These are phyloP conservation scores for Drosophila rubida DNA, from an alignment of 2,888 invertebrate species.

Conservation along the genomic window DNA sequence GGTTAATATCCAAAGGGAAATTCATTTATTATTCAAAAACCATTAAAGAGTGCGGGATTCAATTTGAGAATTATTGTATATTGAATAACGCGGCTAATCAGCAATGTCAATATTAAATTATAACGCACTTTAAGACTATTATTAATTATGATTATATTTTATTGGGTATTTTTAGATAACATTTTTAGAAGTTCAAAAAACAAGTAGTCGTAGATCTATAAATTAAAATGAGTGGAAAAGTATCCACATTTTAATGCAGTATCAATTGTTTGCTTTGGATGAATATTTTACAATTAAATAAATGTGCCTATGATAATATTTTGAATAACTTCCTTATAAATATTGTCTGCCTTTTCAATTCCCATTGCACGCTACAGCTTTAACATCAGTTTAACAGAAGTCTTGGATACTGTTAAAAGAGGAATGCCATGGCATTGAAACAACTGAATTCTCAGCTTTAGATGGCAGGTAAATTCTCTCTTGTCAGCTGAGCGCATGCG, in stretches of 20 bases:
- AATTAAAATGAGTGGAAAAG: no score
- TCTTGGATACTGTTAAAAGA: neutral
- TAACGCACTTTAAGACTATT: no score
- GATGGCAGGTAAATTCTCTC: slow-evolving; percentile 41
- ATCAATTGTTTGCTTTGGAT: no score
- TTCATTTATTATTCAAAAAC: neutral
- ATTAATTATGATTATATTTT: no score
- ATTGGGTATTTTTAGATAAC: no score
- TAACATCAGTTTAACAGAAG: slow-evolving; percentile 29
- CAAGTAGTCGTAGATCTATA: no score
- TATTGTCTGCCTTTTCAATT: neutral
- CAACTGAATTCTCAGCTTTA: neutral
- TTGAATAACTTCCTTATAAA: neutral
- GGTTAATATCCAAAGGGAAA: slow-evolving; percentile 18
- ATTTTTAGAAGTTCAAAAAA: no score
- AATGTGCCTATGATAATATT: no score
- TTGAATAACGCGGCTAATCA: no score
- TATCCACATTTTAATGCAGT: no score
- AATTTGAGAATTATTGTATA: neutral
- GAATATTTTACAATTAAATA: no score
- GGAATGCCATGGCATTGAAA: slow-evolving; percentile 32
- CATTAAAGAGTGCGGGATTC: neutral
- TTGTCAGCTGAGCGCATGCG: slow-evolving; percentile 38
- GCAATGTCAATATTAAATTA: no score
- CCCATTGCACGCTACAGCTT: neutral